Base-by-base conservation (phyloP, 2,888 invertebrate species). In the Hyppa rectilinea region DNA sequence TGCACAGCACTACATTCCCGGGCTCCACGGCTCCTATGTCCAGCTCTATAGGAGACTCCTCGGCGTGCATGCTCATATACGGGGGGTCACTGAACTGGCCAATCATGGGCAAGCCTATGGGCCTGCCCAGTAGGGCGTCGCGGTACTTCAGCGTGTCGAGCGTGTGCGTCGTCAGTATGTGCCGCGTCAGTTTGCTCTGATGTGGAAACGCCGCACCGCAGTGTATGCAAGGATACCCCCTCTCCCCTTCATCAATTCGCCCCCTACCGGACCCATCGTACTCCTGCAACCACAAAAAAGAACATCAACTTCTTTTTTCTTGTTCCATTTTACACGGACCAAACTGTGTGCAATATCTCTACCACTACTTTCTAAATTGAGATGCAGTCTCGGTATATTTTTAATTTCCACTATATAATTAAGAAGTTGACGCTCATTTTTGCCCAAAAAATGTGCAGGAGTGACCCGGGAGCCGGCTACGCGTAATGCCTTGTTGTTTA, bases 341-440 rank as follows among this genome's bases (percentile, higher is more conserved):
- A 92, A 93, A 92, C 87, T 92, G 92, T 94, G 95, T 95, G 96
- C 95, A 94, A 90, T 92, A 92, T 91, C 86, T 93, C 94, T 96
- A 96, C 92, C 91, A 93, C 96, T 95, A 95, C 96, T 92, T 91
- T 94, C 95, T 95, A 96, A 95, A 92, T 95, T 93, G 94, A 95
- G 94, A 96, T 95, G 95, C 95, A 94, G 90, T 94, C 92, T 95
- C 92, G 88, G 86, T 92, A 90, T 88, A 88, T 89, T 91, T 93
- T 93, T 89, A 85, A 88, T 92, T 91, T 93, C 87, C 89, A 92
- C 94, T 95, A 95, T 94, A 92, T 95, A 95, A 94, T 83, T 93
- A 92, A 98, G 98, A 98, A 98, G 98, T 98, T 98, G 98, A 98
- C 98, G 98, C 97, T 97, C 97, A 97, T 97, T 97, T 97, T 97